A percentile compares a stretch with the other conserved stretches of the same genome.
These are phyloP conservation scores for Drosophila eohydei DNA, from an alignment of 2,888 invertebrate species.

Conservation along the genomic window DNA sequence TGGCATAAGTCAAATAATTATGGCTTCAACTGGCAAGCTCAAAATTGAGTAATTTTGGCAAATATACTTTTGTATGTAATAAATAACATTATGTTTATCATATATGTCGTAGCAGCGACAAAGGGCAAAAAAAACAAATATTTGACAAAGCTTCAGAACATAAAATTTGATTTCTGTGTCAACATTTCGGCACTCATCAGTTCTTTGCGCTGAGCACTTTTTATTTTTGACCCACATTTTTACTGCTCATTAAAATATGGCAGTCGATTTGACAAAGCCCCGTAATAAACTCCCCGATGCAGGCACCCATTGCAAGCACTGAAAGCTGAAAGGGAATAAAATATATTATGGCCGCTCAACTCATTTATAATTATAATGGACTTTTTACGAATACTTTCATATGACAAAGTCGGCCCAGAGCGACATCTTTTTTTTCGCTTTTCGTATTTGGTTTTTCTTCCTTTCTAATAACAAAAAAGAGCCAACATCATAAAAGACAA, in stretches of 20 bases:
- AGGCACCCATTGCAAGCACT: constrained; percentile 29
- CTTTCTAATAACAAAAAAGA: constrained; percentile 47
- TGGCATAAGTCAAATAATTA: background rate
- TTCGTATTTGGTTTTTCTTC: constrained; percentile 8
- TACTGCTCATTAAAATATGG: constrained; percentile 75
- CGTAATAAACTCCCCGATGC: constrained; percentile 51
- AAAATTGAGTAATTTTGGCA: background rate
- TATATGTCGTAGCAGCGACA: background rate
- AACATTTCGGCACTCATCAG: constrained; percentile 16
- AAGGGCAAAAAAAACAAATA: constrained; percentile 37
- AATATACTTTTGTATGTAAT: background rate
- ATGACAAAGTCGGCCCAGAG: constrained; percentile 22
- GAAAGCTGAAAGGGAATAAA: constrained; percentile 47
- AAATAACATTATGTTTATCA: background rate
- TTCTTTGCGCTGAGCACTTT: constrained; percentile 26
- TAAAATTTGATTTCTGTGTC: constrained; percentile 53
- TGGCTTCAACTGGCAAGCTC: background rate
- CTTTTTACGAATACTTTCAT: constrained; percentile 66
- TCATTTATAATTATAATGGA: constrained; percentile 82
- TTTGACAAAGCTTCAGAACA: constrained; percentile 32
- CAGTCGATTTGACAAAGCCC: constrained; percentile 72
- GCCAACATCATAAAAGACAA: constrained; percentile 78
- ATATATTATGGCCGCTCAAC: constrained; percentile 75
- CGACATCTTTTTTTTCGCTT: constrained; percentile 25
- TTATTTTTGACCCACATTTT: constrained; percentile 59